Base-by-base conservation (phyloP, 2,797 vertebrate species). In the Pseudochirops corinnae region DNA sequence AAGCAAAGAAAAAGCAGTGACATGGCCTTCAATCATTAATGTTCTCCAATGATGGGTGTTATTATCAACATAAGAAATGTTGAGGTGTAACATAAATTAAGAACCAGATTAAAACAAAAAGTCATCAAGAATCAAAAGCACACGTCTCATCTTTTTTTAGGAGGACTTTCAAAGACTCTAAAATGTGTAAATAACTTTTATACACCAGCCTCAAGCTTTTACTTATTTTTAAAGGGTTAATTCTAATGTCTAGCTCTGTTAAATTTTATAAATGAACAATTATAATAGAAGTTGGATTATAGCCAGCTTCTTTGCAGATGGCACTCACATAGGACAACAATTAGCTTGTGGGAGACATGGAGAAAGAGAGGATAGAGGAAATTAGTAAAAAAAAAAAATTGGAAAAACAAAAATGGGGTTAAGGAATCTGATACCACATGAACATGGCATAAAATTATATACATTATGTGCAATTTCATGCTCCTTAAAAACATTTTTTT, bases 401-500 rank as follows among this genome's bases (percentile, higher is more conserved):
- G n/a, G 9, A 1, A 55, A 67, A 57, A 46, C 18, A 50, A 91
- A 93, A 93, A 31, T 56, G 28, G 24, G 10, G 4, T 33, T 60
- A 39, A 97, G 90, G 74, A 94, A 93, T 46, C 28, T 60, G 82
- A 94, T 93, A 93, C 50, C 52, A 0, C 53, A 93, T 90, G 62
- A 94, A 55, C 18, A 95, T 14, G 74, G n/a, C 55, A 92, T 74
- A 46, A 92, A 94, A 90, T 67, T 60, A 46, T 52, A 91, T 93
- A 57, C 74, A 96, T 56, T 56, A 94, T 67, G 67, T 56, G 91
- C 93, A 97, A 67, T 93, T 95, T 94, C 33, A 0, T 58, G 95
- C 24, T 95, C 56, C 94, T 97, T 96, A 96, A 97, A 95, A 74
- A 87, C 97, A 97, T 91, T 2, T 39, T 74, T 95, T 21, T 95